A percentile compares a stretch with the other conserved stretches of the same genome.
These are phyloP conservation scores for Sternotherus odoratus DNA, from an alignment of 2,797 vertebrate species.

Conservation along the genomic window DNA sequence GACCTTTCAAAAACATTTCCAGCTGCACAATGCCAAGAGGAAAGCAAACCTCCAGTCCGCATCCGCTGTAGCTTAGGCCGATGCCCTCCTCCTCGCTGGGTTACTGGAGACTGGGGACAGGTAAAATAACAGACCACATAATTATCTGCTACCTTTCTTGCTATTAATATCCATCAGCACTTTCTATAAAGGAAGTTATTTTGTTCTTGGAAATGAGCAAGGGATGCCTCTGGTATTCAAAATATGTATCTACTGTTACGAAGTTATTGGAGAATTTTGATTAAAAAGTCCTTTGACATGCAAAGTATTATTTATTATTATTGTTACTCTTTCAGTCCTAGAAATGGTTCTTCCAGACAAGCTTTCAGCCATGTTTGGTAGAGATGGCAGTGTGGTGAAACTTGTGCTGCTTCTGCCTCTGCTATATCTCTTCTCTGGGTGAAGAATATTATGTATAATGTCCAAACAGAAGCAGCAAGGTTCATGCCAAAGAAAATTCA, in stretches of 20 bases:
- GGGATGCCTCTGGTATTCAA: background rate
- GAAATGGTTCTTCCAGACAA: background rate
- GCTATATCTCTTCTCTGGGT: background rate
- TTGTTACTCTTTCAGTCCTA: background rate
- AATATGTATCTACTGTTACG: background rate
- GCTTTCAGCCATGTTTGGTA: background rate
- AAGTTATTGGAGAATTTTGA: background rate
- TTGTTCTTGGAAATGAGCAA: background rate
- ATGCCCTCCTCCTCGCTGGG: conserved; percentile 97
- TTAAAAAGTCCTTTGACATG: background rate
- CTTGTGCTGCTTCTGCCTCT: background rate
- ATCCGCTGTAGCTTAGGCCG: conserved; percentile 95
- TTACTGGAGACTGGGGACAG: conserved; percentile 98
- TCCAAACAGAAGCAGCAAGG: background rate
- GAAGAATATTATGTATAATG: background rate
- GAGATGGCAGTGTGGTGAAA: background rate
- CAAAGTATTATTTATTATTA: background rate
- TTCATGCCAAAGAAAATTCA: background rate
- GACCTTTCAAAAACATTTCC: conserved; percentile 95
- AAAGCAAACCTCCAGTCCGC: conserved; percentile 92
- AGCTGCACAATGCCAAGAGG: conserved; percentile 88
- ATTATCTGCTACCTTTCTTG: background rate
- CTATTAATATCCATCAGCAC: background rate
- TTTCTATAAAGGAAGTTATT: background rate
- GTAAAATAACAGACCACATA: conserved; percentile 74